phyloP scores from a whole-genome alignment of 1,140 invertebrate species.

The Ceratitis capitata region DNA sequence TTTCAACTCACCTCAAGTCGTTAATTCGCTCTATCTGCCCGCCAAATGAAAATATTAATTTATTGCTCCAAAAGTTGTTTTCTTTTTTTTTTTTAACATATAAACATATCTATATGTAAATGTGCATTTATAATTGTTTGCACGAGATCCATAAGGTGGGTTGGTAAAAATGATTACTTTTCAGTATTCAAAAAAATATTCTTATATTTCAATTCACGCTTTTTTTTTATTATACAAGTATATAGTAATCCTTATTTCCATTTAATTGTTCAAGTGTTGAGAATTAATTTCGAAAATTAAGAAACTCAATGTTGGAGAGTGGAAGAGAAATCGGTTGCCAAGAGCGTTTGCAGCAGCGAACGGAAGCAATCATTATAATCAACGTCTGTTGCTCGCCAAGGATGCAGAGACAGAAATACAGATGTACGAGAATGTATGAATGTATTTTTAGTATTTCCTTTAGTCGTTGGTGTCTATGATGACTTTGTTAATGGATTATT shows the following conservation, averaged over 20 bases:
- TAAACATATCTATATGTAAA: background rate
- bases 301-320: no score
- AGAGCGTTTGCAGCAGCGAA: background rate
- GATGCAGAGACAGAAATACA: background rate
- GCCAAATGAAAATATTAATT: background rate
- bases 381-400: background rate
- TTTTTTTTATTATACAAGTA: background rate
- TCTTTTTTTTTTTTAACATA: background rate
- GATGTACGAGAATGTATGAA: background rate
- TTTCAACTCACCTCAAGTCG: background rate
- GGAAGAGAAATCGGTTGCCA: background rate
- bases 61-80: background rate
- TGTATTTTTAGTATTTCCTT: background rate
- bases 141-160: conserved; percentile 11
- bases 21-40: background rate
- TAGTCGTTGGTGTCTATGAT: background rate
- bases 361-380: background rate
- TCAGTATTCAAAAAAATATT: background rate
- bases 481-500: background rate
- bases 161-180: background rate
- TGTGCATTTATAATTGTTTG: background rate
- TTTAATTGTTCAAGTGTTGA: background rate
- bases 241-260: no score
- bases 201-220: background rate
- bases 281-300: background rate